Base-by-base conservation (phyloP, 1,140 invertebrate genomes). In the Dryas iulia region DNA sequence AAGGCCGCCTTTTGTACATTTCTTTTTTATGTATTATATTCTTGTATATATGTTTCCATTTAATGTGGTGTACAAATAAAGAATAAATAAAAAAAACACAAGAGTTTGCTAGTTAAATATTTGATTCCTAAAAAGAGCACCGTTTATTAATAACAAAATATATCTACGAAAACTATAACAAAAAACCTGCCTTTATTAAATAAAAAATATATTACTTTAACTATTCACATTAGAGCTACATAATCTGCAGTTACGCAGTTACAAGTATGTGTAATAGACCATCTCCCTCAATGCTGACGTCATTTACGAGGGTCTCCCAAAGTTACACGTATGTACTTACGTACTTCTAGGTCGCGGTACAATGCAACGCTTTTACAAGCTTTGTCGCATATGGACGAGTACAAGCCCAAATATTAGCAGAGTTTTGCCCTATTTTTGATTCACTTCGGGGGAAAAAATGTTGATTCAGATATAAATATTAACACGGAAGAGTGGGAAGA, bases 201-300 rank as follows among this genome's bases (percentile, higher is more conserved):
- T 47, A 8, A 54, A 23, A 25, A n/a, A 25, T n/a, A 1, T 11
- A 54, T 12, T 31, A n/a, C 23, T 23, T 2, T 4, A 2, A 25
- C 10, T 56, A 56, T 56, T 25, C 11, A 2, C 53, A 26, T 56
- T 56, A 47, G 14, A 47, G 6, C 21, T 0, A 21, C 10, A 56
- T 56, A 25, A 56, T 56, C n/a, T n/a, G n/a, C n/a, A n/a, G n/a
- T n/a, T 56, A 1, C 23, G 23, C 23, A 54, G 52, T 25, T 56
- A 23, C 10, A 7, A 26, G 24, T 12, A 56, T 26, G n/a, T 56
- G 10, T 47, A 14, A 47, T 25, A 24, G 21, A 5, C 53, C 21
- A n/a, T 56, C 56, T 66, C 63, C 56, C 63, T 66, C 33, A 8
- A 30, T 25, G 62, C 39, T 66, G 63, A 66, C 63, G 63, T 66